These are phyloP conservation scores for Gryllus bimaculatus DNA, from an alignment of 1,140 invertebrate genomes.

Conservation along the genomic window DNA sequence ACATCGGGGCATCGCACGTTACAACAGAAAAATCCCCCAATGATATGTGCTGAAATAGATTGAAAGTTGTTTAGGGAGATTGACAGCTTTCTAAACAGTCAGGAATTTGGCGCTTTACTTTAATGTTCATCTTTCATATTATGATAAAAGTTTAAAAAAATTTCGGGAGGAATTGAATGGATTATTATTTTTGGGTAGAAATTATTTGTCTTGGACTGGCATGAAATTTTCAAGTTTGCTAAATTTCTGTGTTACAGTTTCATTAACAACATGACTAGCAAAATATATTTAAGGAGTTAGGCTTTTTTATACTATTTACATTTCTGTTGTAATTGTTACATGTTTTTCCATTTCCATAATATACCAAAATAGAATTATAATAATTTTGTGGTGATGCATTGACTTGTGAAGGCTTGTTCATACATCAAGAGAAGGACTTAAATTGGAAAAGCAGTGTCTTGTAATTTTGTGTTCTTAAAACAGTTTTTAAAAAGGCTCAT, in stretches of 20 bases:
- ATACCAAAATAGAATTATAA: not conserved
- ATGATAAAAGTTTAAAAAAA: not conserved
- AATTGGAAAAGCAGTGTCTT: constrained; percentile 4
- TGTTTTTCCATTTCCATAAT: not conserved
- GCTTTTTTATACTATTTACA: not conserved
- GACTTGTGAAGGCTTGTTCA: not conserved
- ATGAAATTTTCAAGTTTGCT: not conserved
- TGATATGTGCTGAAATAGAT: not conserved
- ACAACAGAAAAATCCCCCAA: not conserved
- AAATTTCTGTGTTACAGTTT: not conserved
- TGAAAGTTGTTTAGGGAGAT: not conserved
- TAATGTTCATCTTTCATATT: not conserved
- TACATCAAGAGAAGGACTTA: not conserved
- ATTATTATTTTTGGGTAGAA: not conserved
- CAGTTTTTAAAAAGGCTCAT: not conserved
- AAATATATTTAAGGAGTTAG: not conserved
- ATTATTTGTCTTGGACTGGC: not conserved
- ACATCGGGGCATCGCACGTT: not conserved
- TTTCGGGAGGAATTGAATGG: not conserved
- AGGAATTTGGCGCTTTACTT: not conserved
- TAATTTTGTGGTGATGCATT: not conserved
- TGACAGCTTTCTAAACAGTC: not conserved
- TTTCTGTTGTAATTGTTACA: not conserved
- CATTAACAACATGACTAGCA: not conserved
- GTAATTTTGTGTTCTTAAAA: not conserved